Evolutionary conservation across 2,888 invertebrate species (phyloP).

Genomic region (Drosophila eohydei): DNA sequence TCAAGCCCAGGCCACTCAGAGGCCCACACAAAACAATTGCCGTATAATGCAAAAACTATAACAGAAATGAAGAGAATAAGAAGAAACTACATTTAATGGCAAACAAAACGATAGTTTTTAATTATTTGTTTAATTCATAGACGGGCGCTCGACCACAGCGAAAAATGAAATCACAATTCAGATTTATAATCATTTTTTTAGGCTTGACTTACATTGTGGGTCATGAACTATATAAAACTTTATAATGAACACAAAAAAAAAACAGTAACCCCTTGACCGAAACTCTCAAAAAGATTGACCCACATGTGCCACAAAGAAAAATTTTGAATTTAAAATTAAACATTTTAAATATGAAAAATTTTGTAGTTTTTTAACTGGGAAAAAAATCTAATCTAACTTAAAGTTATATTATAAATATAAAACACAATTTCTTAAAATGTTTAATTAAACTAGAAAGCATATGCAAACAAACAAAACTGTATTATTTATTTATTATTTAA

Average conservation of each 20-base stretch:
- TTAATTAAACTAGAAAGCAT: no score
- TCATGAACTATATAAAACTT: constrained; percentile 47
- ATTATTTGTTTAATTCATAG: constrained; percentile 23
- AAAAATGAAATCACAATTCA: constrained; percentile 47
- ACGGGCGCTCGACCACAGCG: constrained; percentile 52
- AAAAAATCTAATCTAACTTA: no score
- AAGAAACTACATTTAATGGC: constrained; percentile 13
- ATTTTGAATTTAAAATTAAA: constrained; percentile 5
- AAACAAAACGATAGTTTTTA: constrained; percentile 31
- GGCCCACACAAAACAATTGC: constrained; percentile 24
- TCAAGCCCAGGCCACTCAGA: background rate
- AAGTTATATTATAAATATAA: background rate
- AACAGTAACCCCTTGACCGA: constrained; percentile 24
- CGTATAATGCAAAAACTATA: background rate
- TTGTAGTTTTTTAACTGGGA: no score
- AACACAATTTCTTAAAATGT: background rate
- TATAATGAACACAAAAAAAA: constrained; percentile 23
- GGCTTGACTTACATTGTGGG: constrained; percentile 66
- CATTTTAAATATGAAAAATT: background rate
- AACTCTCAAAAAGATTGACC: constrained; percentile 11
- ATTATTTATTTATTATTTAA: no score
- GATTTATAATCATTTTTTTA: constrained; percentile 52
- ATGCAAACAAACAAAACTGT: no score
- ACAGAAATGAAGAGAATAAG: constrained; percentile 5
- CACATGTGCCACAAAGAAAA: constrained; percentile 1